These are phyloP conservation scores for Pseudopleuronectes americanus DNA, from an alignment of 2,797 vertebrate species.

Conservation along the genomic window DNA sequence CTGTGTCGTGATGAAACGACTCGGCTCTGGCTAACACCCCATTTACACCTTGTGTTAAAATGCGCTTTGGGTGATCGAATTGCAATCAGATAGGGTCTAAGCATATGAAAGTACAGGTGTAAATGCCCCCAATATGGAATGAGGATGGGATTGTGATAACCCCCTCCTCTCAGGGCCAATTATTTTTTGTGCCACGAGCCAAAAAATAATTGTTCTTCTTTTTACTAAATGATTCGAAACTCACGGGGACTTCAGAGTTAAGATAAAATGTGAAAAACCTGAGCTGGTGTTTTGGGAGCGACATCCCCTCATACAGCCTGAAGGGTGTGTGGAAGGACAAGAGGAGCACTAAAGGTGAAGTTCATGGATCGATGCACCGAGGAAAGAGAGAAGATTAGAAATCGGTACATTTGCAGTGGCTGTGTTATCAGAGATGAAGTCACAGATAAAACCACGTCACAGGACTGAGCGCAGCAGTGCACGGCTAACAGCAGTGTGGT, in stretches of 20 bases:
- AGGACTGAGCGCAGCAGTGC: conserved; percentile 5
- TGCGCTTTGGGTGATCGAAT: neutral
- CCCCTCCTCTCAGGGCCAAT: neutral
- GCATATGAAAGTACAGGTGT: neutral
- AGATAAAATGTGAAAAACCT: neutral
- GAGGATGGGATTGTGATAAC: neutral
- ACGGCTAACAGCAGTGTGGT: neutral
- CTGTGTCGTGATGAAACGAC: conserved; percentile 16
- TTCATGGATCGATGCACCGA: neutral
- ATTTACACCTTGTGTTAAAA: conserved; percentile 3
- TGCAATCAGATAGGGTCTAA: neutral
- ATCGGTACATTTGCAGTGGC: conserved; percentile 8
- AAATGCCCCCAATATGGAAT: neutral
- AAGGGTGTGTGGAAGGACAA: neutral
- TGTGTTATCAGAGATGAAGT: conserved; percentile 1
- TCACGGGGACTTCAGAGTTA: neutral
- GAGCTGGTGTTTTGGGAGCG: neutral
- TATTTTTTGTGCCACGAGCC: neutral
- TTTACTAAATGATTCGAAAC: neutral
- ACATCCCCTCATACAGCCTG: neutral
- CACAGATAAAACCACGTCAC: neutral
- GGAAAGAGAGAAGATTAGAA: conserved; percentile 5
- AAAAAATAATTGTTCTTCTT: neutral
- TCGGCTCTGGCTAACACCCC: conserved; percentile 2
- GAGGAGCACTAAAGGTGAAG: neutral